These are phyloP conservation scores for Teleopsis dalmanni DNA, from an alignment of 1,140 invertebrate genomes.

Conservation along the genomic window DNA sequence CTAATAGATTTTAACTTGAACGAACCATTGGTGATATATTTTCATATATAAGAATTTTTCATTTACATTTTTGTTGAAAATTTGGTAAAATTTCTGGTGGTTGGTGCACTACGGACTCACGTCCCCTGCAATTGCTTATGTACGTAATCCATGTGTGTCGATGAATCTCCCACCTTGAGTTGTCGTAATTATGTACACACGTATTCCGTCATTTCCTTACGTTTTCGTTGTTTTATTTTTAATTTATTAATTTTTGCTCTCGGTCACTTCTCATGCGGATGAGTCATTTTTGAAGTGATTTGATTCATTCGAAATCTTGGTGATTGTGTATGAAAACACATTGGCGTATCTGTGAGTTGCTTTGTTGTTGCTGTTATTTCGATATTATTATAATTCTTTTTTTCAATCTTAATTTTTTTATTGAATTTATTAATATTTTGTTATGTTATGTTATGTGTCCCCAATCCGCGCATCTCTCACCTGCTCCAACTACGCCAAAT, in stretches of 20 bases:
- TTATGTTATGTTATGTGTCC: too few relatives aligned
- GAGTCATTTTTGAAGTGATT: constrained; percentile 25
- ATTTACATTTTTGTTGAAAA: too few relatives aligned
- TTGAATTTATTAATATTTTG: too few relatives aligned
- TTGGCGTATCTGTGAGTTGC: constrained; percentile 1
- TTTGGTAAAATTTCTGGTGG: too few relatives aligned
- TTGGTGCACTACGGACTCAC: too few relatives aligned
- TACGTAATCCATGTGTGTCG: neutral
- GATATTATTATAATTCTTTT: neutral
- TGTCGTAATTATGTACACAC: neutral
- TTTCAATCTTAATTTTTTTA: neutral
- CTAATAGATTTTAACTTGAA: too few relatives aligned
- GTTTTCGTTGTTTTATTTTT: neutral
- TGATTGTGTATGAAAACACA: constrained; percentile 17
- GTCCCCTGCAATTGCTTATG: too few relatives aligned
- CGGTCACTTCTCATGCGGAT: constrained; percentile 14
- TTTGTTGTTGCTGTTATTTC: neutral
- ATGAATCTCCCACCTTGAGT: neutral
- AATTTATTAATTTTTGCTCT: constrained; percentile 7
- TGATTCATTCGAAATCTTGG: constrained; percentile 24
- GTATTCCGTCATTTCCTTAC: neutral
- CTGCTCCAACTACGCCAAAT: too few relatives aligned
- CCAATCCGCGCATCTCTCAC: too few relatives aligned
- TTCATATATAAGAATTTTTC: too few relatives aligned
- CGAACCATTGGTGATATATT: too few relatives aligned